Percentiles rank a stretch among this genome's conserved stretches.
Evolutionary conservation across 2,797 vertebrate genomes (phyloP).

Genomic region (Benthosema pterotum): DNA sequence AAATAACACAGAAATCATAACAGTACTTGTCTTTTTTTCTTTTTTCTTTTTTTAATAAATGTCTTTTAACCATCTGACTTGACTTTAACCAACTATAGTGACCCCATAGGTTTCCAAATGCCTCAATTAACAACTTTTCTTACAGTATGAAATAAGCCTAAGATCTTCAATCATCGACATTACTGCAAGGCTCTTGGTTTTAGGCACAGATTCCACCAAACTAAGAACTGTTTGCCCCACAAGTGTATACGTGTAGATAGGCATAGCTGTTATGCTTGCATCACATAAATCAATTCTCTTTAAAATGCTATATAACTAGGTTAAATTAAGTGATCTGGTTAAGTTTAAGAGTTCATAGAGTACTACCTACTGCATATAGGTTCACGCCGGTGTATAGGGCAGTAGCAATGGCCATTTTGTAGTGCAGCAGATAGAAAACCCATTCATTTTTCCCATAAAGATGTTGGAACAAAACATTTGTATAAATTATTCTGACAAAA

Average conservation of each 20-base stretch:
- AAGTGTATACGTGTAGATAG: constrained; percentile 17
- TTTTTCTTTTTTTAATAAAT: constrained; percentile 5
- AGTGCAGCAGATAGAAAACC: too few species aligned
- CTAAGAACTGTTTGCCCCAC: constrained; percentile 37
- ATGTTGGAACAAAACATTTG: too few species aligned
- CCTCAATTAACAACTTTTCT: constrained; percentile 24
- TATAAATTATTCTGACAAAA: too few species aligned
- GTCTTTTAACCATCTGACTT: too few species aligned
- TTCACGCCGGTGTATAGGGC: constrained; percentile 23
- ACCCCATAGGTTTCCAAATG: constrained; percentile 16
- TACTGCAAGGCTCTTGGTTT: constrained; percentile 66
- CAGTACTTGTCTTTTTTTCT: constrained; percentile 6
- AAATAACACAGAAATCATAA: constrained; percentile 16
- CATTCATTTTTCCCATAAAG: too few species aligned
- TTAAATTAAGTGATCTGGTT: constrained; percentile 26
- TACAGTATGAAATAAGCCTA: constrained; percentile 40
- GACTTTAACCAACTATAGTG: constrained; percentile 5
- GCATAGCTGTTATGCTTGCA: constrained; percentile 21
- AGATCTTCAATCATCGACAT: constrained; percentile 36
- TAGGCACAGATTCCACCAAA: constrained; percentile 62
- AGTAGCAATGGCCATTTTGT: too few species aligned
- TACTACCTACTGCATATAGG: constrained; percentile 7
- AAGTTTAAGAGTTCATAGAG: constrained; percentile 29
- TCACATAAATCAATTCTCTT: constrained; percentile 30
- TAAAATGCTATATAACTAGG: constrained; percentile 33